Percentiles rank a stretch among this genome's conserved stretches.
Evolutionary conservation across 2,888 invertebrate genomes (phyloP).

Genomic region (Watsonalla cultraria): DNA sequence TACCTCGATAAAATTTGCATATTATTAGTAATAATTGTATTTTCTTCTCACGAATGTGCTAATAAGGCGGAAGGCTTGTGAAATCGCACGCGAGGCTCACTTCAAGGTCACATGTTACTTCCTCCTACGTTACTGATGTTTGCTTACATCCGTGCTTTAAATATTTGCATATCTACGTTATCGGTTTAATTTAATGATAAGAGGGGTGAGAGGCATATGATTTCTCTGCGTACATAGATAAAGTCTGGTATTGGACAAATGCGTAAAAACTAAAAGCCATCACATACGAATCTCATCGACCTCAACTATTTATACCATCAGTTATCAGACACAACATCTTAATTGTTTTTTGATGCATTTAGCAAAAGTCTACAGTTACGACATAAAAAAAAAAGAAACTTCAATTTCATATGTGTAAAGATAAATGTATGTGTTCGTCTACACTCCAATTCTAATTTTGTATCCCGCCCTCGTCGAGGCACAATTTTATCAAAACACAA

Average conservation of each 20-base stretch:
- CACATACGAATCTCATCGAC: too few species aligned
- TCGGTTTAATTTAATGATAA: background rate
- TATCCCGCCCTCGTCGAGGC: too few species aligned
- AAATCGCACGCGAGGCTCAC: background rate
- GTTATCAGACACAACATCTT: too few species aligned
- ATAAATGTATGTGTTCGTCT: too few species aligned
- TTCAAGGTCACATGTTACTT: conserved; percentile 4
- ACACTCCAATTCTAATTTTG: too few species aligned
- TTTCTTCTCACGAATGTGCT: conserved; percentile 4
- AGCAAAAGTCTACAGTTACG: too few species aligned
- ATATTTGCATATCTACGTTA: background rate
- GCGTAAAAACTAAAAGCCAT: background rate
- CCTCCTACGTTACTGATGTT: conserved; percentile 3
- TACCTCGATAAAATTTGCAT: background rate
- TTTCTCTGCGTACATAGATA: background rate
- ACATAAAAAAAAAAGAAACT: too few species aligned
- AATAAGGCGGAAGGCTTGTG: conserved; percentile 4
- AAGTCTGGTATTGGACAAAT: background rate
- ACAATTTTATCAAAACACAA: too few species aligned
- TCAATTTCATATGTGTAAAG: too few species aligned
- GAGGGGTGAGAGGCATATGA: background rate
- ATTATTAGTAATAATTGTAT: background rate
- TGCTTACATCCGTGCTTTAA: background rate
- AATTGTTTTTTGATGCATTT: too few species aligned
- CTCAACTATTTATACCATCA: too few species aligned